These are phyloP conservation scores for Forbesichthys agassizii DNA, from an alignment of 2,113 vertebrate species.

Conservation along the genomic window DNA sequence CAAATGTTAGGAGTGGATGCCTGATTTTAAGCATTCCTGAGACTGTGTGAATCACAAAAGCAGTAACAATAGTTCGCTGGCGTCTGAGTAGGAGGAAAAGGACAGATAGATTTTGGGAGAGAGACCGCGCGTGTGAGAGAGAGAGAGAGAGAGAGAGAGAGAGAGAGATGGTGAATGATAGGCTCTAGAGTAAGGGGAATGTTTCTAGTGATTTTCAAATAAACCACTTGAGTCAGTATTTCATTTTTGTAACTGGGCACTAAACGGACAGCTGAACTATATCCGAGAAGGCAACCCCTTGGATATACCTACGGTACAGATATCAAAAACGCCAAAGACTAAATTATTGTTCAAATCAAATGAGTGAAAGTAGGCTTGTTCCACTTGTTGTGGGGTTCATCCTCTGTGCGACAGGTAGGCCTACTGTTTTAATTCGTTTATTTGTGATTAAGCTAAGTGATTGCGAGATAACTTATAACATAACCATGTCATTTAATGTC, in stretches of 20 bases:
- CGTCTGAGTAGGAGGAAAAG: not conserved
- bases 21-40: not conserved
- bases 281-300: not conserved
- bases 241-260: not conserved
- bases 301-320: not conserved
- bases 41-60: not conserved
- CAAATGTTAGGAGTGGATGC: not conserved
- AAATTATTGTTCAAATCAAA: slow-evolving; percentile 35
- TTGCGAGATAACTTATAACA: not conserved
- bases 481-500: not conserved
- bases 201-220: not conserved
- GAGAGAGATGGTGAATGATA: not conserved
- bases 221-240: not conserved
- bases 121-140: not conserved
- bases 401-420: slow-evolving; percentile 58
- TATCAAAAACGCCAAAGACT: not conserved
- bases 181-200: not conserved
- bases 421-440: not conserved
- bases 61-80: too few relatives aligned
- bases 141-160: not conserved
- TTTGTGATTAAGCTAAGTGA: not conserved
- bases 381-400: slow-evolving; percentile 51
- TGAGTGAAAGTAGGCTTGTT: slow-evolving; percentile 38
- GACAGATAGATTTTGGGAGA: not conserved
- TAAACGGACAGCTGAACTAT: not conserved